Evolutionary conservation across 64 coral and sea anemone species (phyloP), one percentile per base, ranked within the genome.

Genomic region (Stylophora pistillata): DNA sequence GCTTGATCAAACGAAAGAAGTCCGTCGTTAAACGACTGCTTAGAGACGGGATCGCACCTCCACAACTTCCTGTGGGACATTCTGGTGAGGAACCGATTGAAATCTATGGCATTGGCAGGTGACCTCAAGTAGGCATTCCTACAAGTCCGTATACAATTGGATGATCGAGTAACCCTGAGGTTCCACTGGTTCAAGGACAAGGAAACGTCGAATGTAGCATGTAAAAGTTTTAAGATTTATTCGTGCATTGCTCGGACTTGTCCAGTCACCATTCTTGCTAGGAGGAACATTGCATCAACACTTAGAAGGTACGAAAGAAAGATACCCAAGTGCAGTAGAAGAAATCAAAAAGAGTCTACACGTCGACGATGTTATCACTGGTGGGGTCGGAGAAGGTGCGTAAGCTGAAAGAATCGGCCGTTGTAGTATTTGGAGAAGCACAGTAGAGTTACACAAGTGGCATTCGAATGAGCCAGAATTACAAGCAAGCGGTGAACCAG

Each of bases 91-190:
- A 88, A 81, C 26, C 37, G 77, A 0, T 52, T 83, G 18, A 81
- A 89, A 30, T 76, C 85, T n/a, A 30, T 82, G 16, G 55, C 71
- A 14, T 76, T 93, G 56, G 78, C 77, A 18, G 91, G 77, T 64
- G 91, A 93, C 56, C 53, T 93, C 54, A 87, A 84, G 15, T 77
- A 93, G 62, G 91, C 86, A 7, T 93, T 93, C 29, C 75, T 92
- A 0, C 85, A 78, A 71, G 37, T 92, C 2, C 56, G 84, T n/a
- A 74, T 87, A 3, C 28, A 25, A 56, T 4, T 4, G 20, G 73
- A 37, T 18, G 82, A 92, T 30, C 17, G 82, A 55, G 90, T 78
- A 37, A 59, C 60, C 15, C 11, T 78, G 34, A 13, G 76, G 12
- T 87, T 93, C 66, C 77, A 87, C n/a, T 93, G 84, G 76, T 56